Evolutionary conservation across 2,888 invertebrate genomes (phyloP).

Genomic region (Lepidonotus clava): DNA sequence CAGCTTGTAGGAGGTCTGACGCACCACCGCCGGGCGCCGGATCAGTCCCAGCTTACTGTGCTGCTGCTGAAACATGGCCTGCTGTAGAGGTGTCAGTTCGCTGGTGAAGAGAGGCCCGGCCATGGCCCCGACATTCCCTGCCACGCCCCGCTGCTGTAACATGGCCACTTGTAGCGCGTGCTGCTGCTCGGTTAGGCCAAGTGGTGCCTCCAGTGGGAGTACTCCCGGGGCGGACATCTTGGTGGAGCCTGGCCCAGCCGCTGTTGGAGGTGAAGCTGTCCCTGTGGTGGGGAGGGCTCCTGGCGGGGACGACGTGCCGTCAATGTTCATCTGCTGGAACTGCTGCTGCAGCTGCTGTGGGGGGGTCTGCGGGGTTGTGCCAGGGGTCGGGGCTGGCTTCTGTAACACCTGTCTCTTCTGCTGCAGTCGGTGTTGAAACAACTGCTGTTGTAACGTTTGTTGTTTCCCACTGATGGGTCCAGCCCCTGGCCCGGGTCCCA

Average conservation of each 20-base stretch:
- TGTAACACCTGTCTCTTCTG: conserved; percentile 92
- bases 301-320: conserved; percentile 75
- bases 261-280: neutral
- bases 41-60: conserved; percentile 89
- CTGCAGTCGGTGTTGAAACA: conserved; percentile 91
- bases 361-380: neutral
- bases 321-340: conserved; percentile 73
- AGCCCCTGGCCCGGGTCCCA: neutral
- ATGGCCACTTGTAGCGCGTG: neutral
- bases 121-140: neutral
- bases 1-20: conserved; percentile 93
- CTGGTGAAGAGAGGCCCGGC: conserved; percentile 1
- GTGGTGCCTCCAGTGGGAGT: neutral
- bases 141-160: neutral
- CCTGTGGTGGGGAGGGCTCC: neutral
- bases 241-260: too few species aligned
- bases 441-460: conserved; percentile 85
- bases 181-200: neutral
- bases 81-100: conserved; percentile 28
- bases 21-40: conserved; percentile 86
- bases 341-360: conserved; percentile 84
- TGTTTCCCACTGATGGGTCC: too few species aligned
- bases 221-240: neutral
- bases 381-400: conserved; percentile 82
- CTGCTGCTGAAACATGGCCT: conserved; percentile 40